phyloP scores from a whole-genome alignment of 2,888 invertebrate species.

The Chalcosyrphus nemorum region DNA sequence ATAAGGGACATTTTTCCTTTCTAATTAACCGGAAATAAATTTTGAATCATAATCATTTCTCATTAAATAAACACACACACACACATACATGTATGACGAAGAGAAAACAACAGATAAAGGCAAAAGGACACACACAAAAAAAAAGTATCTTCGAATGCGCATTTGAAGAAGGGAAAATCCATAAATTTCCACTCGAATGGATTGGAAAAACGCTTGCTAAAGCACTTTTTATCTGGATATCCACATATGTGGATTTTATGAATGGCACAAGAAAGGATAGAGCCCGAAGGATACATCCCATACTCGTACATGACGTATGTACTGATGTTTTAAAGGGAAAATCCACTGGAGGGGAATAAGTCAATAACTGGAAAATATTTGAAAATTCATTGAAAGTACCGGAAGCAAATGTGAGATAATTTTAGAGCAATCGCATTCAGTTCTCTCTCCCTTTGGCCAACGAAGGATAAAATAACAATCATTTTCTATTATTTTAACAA shows the following conservation, averaged over 20 bases:
- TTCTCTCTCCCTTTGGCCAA: background rate
- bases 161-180: slow-evolving; percentile 32
- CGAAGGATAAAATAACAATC: background rate
- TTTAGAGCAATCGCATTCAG: slow-evolving; percentile 3
- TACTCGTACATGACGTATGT: background rate
- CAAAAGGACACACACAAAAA: background rate
- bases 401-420: slow-evolving; percentile 12
- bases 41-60: slow-evolving; percentile 27
- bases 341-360: slow-evolving; percentile 50
- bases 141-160: slow-evolving; percentile 2
- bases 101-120: background rate
- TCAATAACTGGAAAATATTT: slow-evolving; percentile 59
- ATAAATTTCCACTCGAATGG: slow-evolving; percentile 51
- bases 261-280: background rate
- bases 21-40: slow-evolving; percentile 57
- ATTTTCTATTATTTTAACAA: slow-evolving; percentile 4
- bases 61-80: background rate
- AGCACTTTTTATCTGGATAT: slow-evolving; percentile 15
- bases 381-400: slow-evolving; percentile 21
- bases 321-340: slow-evolving; percentile 18
- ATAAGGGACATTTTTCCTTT: slow-evolving; percentile 29
- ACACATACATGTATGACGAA: background rate
- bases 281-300: background rate
- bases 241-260: slow-evolving; percentile 24
- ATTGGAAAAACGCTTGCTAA: slow-evolving; percentile 28